Conservation (phyloP, 1,140 invertebrate genomes). For the Andrena cerasifolii region DNA sequence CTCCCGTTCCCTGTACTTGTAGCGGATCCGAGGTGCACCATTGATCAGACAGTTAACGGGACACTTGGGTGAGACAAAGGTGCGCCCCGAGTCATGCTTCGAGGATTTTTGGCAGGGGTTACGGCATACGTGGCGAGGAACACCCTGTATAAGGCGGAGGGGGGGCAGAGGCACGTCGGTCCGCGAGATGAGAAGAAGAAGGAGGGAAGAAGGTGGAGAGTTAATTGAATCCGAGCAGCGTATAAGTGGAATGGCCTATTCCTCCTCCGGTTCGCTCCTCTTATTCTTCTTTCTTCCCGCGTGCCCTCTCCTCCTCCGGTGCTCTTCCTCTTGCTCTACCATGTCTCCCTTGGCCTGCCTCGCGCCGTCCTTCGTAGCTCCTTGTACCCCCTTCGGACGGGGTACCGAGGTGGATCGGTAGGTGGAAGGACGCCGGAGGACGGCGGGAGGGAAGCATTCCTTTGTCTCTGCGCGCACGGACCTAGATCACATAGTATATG, state of each 20-base stretch:
- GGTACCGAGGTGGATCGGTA: constrained; percentile 70
- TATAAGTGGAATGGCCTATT: constrained; percentile 82
- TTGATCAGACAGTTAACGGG: not conserved
- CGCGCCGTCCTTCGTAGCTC: constrained; percentile 64
- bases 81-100: not conserved
- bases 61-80: constrained; percentile 3
- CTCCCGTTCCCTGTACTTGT: too few relatives aligned
- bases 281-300: constrained; percentile 79
- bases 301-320: constrained; percentile 65
- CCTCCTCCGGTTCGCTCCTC: constrained; percentile 75
- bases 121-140: constrained; percentile 47
- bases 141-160: constrained; percentile 70
- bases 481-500: constrained; percentile 74
- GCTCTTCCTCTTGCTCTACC: constrained; percentile 55
- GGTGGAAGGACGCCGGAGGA: constrained; percentile 69
- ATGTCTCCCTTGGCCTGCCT: constrained; percentile 59
- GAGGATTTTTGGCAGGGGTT: constrained; percentile 27
- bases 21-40: not conserved
- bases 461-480: constrained; percentile 80
- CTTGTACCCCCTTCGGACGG: constrained; percentile 69
- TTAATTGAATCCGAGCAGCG: constrained; percentile 83
- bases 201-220: constrained; percentile 79
- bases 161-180: constrained; percentile 60
- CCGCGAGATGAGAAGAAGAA: constrained; percentile 72
- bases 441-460: constrained; percentile 75